Conservation (phyloP, 2,797 vertebrate genomes). For the Pteropus rufus region DNA sequence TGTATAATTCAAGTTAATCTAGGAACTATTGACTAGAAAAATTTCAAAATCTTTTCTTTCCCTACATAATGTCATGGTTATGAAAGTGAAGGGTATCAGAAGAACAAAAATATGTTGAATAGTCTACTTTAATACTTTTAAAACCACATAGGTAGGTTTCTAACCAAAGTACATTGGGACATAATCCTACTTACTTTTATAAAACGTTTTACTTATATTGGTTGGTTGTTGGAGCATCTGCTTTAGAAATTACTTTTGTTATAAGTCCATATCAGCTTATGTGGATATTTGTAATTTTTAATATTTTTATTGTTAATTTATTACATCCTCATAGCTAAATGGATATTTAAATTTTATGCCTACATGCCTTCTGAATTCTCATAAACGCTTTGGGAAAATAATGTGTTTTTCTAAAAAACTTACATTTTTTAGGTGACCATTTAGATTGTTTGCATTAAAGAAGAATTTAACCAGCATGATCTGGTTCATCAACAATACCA, state of each 20-base stretch:
- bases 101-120: neutral
- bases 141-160: neutral
- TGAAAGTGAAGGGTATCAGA: neutral
- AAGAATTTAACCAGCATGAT: slow-evolving; percentile 51
- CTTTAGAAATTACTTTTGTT: neutral
- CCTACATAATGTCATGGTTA: neutral
- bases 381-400: neutral
- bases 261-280: neutral
- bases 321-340: neutral
- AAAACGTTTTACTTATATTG: neutral
- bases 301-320: neutral
- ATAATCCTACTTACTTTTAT: neutral
- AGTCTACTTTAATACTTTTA: neutral
- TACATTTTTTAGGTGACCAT: slow-evolving; percentile 10
- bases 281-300: neutral
- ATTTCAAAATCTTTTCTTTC: neutral
- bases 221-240: neutral
- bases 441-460: slow-evolving; percentile 47
- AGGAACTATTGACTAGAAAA: neutral
- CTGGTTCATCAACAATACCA: slow-evolving; percentile 53
- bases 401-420: slow-evolving; percentile 32
- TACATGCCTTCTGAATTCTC: neutral
- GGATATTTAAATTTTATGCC: neutral
- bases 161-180: neutral
- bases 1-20: neutral